A percentile compares a stretch with the other conserved stretches of the same genome.
Conservation (phyloP, 2,888 invertebrate species). For the Ornithoptera priamus region DNA sequence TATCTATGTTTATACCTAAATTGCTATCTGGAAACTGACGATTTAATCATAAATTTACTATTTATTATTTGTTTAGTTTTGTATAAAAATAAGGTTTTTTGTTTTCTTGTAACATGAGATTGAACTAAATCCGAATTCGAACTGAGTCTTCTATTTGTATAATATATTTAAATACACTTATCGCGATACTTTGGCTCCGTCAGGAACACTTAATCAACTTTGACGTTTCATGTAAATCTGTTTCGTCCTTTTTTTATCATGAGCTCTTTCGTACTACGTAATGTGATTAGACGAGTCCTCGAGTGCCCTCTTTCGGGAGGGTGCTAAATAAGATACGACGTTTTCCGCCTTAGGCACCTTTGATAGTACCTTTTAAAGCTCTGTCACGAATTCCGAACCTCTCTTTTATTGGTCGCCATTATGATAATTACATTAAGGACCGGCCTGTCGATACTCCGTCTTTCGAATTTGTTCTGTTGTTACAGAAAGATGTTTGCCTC, state of each 20-base stretch:
- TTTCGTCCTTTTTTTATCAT: constrained; percentile 68
- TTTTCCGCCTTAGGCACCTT: constrained; percentile 77
- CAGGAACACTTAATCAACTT: constrained; percentile 61
- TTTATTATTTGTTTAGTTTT: too few relatives aligned
- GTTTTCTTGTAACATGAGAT: too few relatives aligned
- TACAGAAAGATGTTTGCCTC: constrained; percentile 68
- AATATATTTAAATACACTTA: constrained; percentile 36
- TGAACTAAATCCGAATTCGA: too few relatives aligned
- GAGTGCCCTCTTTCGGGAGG: constrained; percentile 61
- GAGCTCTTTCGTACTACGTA: constrained; percentile 70
- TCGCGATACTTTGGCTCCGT: constrained; percentile 34
- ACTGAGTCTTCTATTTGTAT: background rate
- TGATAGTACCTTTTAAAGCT: constrained; percentile 78
- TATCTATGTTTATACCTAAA: too few relatives aligned
- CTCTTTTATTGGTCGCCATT: constrained; percentile 78
- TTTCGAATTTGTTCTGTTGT: constrained; percentile 77
- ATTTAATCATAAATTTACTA: too few relatives aligned
- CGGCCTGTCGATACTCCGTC: constrained; percentile 74
- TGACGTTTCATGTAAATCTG: constrained; percentile 76
- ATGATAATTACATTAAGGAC: constrained; percentile 78
- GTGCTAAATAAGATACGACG: constrained; percentile 78
- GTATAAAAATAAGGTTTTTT: too few relatives aligned
- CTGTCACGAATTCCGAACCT: constrained; percentile 74
- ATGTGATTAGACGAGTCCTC: constrained; percentile 72
- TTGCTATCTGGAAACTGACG: too few relatives aligned